Evolutionary conservation across 2,888 invertebrate genomes (phyloP).

Genomic region (Ichneumon xanthorius): DNA sequence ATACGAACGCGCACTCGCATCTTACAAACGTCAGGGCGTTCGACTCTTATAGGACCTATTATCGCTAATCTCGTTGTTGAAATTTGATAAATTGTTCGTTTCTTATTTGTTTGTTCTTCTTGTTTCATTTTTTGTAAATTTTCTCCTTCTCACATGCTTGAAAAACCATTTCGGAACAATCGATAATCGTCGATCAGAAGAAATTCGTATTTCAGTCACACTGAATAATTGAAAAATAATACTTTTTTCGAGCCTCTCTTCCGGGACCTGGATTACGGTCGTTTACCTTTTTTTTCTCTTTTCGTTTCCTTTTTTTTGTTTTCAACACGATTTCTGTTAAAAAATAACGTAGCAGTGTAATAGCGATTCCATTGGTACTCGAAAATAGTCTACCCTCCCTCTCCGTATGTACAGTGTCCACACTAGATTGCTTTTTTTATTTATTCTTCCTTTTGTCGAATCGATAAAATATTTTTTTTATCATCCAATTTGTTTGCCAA

Average conservation of each 20-base stretch:
- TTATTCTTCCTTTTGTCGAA: conserved; percentile 42
- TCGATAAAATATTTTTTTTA: conserved; percentile 35
- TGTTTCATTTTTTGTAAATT: conserved; percentile 4
- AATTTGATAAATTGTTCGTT: conserved; percentile 65
- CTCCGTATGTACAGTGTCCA: conserved; percentile 62
- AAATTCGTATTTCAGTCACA: conserved; percentile 61
- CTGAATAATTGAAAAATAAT: conserved; percentile 63
- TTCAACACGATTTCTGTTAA: conserved; percentile 33
- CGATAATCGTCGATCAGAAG: conserved; percentile 41
- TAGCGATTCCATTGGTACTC: conserved; percentile 51
- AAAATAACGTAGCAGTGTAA: conserved; percentile 59
- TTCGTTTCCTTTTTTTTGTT: conserved; percentile 6
- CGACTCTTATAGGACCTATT: conserved; percentile 54
- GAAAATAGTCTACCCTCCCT: conserved; percentile 60
- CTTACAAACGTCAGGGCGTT: conserved; percentile 42
- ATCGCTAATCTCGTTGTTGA: conserved; percentile 69
- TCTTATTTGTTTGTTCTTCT: conserved; percentile 27
- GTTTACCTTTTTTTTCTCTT: conserved; percentile 40
- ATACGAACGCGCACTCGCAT: conserved; percentile 16
- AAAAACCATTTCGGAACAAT: conserved; percentile 38
- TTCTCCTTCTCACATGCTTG: conserved; percentile 6
- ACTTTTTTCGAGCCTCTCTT: conserved; percentile 61
- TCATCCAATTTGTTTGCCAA: conserved; percentile 8
- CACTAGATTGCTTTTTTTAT: conserved; percentile 31
- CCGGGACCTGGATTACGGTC: conserved; percentile 41